A percentile compares a stretch with the other conserved stretches of the same genome.
These are phyloP conservation scores for Ecdyonurus torrentis DNA, from an alignment of 2,888 invertebrate genomes.

Conservation along the genomic window DNA sequence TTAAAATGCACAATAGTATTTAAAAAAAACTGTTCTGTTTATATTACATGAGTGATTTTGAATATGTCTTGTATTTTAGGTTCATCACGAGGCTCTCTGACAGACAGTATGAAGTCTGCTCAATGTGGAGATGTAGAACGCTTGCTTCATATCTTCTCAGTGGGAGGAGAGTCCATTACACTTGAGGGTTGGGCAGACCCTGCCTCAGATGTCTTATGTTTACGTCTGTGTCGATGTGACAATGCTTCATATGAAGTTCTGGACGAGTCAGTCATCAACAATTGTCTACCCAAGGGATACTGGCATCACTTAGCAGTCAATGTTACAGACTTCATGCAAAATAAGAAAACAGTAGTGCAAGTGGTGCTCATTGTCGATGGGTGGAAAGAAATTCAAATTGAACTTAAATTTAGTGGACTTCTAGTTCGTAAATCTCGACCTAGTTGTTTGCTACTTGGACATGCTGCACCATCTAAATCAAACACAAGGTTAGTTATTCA, in stretches of 20 bases:
- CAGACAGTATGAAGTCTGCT: not conserved
- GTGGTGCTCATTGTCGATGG: constrained; percentile 41
- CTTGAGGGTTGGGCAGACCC: constrained; percentile 43
- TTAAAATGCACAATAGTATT: too few relatives aligned
- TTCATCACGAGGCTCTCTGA: not conserved
- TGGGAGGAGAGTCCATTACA: constrained; percentile 43
- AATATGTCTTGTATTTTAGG: not conserved
- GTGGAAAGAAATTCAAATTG: constrained; percentile 35
- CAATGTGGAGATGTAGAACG: constrained; percentile 8
- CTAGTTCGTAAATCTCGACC: constrained; percentile 31
- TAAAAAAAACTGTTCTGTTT: too few relatives aligned
- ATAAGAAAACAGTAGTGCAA: constrained; percentile 37
- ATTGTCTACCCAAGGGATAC: constrained; percentile 28
- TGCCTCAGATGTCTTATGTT: constrained; percentile 18
- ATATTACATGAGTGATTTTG: too few relatives aligned
- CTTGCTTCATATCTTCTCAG: constrained; percentile 37
- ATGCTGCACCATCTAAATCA: constrained; percentile 18
- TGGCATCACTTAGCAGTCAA: constrained; percentile 42
- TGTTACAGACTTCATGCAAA: constrained; percentile 36
- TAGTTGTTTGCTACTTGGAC: constrained; percentile 36
- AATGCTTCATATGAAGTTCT: constrained; percentile 24
- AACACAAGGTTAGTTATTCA: not conserved
- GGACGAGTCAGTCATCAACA: constrained; percentile 31
- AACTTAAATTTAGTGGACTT: constrained; percentile 33
- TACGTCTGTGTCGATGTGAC: not conserved